Conservation (phyloP, 2,888 invertebrate species). For the Sipha maydis region DNA sequence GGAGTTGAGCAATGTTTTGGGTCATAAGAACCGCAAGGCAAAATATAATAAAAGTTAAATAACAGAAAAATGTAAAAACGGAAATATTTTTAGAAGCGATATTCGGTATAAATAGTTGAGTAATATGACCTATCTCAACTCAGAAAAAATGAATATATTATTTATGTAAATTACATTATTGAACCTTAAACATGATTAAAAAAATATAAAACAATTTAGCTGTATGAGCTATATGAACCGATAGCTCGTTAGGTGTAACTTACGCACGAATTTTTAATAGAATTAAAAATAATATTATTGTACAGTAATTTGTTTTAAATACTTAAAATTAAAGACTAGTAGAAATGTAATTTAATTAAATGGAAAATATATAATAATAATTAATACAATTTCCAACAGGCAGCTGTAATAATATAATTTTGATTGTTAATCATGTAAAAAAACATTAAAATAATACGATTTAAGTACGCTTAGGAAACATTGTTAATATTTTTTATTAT, state of each 20-base stretch:
- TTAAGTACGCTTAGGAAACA: too few relatives aligned
- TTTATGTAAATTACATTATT: background rate
- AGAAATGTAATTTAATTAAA: too few relatives aligned
- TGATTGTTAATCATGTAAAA: background rate
- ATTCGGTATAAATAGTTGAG: background rate
- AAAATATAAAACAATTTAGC: background rate
- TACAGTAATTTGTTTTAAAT: too few relatives aligned
- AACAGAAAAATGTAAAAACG: background rate
- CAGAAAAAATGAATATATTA: background rate
- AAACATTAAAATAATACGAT: background rate
- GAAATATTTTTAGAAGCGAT: constrained; percentile 10
- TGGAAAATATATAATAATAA: too few relatives aligned
- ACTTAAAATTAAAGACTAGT: too few relatives aligned
- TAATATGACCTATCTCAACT: constrained; percentile 33
- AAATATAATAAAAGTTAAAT: constrained; percentile 45
- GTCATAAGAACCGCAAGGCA: constrained; percentile 4
- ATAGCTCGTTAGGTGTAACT: background rate
- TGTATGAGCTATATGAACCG: background rate
- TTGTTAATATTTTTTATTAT: too few relatives aligned
- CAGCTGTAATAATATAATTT: too few relatives aligned
- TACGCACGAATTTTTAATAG: background rate
- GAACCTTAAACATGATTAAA: background rate
- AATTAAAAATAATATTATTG: background rate
- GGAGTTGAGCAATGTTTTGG: constrained; percentile 22
- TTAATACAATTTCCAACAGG: too few relatives aligned